A percentile compares a stretch with the other conserved stretches of the same genome.
Evolutionary conservation across 2,888 invertebrate genomes (phyloP).

Genomic region (Athalia circularis): DNA sequence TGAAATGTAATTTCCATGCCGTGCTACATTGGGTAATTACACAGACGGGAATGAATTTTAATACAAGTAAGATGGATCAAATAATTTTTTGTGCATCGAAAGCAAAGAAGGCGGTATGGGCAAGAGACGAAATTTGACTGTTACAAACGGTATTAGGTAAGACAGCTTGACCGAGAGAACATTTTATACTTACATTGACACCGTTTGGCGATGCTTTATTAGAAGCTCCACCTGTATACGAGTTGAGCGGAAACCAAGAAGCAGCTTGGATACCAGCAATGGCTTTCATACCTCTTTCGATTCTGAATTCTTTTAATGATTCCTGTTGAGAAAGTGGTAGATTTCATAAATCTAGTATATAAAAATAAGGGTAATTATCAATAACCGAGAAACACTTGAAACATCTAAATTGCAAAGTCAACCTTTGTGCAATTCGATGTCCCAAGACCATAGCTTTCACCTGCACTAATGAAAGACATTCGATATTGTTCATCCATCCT

Average conservation of each 20-base stretch:
- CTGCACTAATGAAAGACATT: constrained; percentile 77
- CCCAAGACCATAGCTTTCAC: constrained; percentile 67
- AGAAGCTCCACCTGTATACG: constrained; percentile 54
- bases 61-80: too few species aligned
- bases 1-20: constrained; percentile 44
- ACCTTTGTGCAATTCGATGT: neutral
- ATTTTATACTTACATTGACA: constrained; percentile 48
- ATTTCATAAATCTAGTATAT: neutral
- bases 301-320: constrained; percentile 61
- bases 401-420: neutral
- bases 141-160: neutral
- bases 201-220: constrained; percentile 51
- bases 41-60: too few species aligned
- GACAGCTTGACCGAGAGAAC: neutral
- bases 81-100: too few species aligned
- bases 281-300: constrained; percentile 64
- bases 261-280: constrained; percentile 63
- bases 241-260: constrained; percentile 69
- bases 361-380: too few species aligned
- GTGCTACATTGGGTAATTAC: too few species aligned
- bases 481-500: constrained; percentile 80
- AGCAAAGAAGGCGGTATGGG: too few species aligned
- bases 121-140: too few species aligned
- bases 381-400: too few species aligned
- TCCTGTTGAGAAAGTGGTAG: constrained; percentile 53